These are phyloP conservation scores for Diarsia rubi DNA, from an alignment of 2,888 invertebrate genomes.

Conservation along the genomic window DNA sequence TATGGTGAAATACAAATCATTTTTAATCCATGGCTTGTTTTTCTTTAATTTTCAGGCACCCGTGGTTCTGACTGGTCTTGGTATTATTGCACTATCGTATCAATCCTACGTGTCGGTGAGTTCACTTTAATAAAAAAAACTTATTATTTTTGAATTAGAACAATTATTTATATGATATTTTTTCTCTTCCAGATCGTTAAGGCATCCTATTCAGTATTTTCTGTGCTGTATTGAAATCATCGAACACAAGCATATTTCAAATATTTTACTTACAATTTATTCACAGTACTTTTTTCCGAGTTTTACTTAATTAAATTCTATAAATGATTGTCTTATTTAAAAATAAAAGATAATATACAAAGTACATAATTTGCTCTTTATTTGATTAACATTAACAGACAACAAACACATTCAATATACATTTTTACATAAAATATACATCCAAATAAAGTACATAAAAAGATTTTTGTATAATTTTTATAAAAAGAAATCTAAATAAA, in stretches of 20 bases:
- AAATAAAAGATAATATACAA: slow-evolving; percentile 46
- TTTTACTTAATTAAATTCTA: neutral
- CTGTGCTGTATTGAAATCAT: slow-evolving; percentile 49
- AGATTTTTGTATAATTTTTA: slow-evolving; percentile 40
- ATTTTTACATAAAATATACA: slow-evolving; percentile 51
- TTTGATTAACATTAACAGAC: slow-evolving; percentile 57
- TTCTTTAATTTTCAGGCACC: slow-evolving; percentile 71
- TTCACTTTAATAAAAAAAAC: neutral
- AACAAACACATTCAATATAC: slow-evolving; percentile 55
- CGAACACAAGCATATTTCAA: neutral
- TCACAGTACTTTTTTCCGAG: neutral
- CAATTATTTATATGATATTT: neutral
- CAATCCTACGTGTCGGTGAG: slow-evolving; percentile 73
- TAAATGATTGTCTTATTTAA: neutral
- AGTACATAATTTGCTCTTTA: slow-evolving; percentile 52
- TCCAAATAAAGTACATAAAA: slow-evolving; percentile 26
- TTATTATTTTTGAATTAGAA: neutral
- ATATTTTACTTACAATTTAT: no score
- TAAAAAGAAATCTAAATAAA: slow-evolving; percentile 48
- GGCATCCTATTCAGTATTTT: slow-evolving; percentile 64
- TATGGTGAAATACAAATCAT: no score
- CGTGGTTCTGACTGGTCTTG: slow-evolving; percentile 67
- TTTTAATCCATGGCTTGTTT: no score
- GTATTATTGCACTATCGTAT: slow-evolving; percentile 70
- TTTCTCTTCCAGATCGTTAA: slow-evolving; percentile 63